Percentiles rank a stretch among this genome's conserved stretches.
These are phyloP conservation scores for Drosophila paracracens DNA, from an alignment of 2,888 invertebrate genomes.

Conservation along the genomic window DNA sequence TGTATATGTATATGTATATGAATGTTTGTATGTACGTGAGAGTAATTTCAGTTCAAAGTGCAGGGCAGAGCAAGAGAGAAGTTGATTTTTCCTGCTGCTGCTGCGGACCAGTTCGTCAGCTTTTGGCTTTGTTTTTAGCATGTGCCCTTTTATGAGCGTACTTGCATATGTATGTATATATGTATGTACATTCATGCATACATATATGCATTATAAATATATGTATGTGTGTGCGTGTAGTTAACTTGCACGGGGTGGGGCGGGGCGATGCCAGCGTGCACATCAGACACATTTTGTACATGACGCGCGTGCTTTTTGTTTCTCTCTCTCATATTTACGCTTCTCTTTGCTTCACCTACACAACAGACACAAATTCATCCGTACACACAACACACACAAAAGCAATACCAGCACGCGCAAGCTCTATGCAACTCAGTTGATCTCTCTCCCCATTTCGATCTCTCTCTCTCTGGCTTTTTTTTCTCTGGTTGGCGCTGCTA, in stretches of 20 bases:
- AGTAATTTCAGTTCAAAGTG: constrained; percentile 60
- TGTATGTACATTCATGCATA: neutral
- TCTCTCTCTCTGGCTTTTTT: constrained; percentile 5
- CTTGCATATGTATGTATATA: neutral
- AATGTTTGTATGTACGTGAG: constrained; percentile 12
- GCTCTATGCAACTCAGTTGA: constrained; percentile 38
- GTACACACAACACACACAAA: neutral
- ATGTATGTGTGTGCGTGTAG: constrained; percentile 19
- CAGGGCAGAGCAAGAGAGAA: constrained; percentile 41
- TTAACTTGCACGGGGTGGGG: constrained; percentile 37
- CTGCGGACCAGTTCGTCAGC: constrained; percentile 62
- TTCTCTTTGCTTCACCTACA: constrained; percentile 55
- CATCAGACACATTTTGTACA: constrained; percentile 58
- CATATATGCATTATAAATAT: constrained; percentile 16
- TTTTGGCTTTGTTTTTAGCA: constrained; percentile 69
- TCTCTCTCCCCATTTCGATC: constrained; percentile 8
- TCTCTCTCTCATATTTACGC: constrained; percentile 42
- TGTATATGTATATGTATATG: neutral
- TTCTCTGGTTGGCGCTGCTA: constrained; percentile 33
- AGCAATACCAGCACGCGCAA: constrained; percentile 45
- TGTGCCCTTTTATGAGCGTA: constrained; percentile 62
- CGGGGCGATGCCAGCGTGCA: constrained; percentile 56
- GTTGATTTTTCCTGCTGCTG: constrained; percentile 34
- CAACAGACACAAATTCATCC: constrained; percentile 26
- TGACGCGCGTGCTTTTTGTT: constrained; percentile 72